Evolutionary conservation across 1,140 invertebrate species (phyloP), one percentile per base, ranked within the genome.

Genomic region (Teleogryllus occipitalis): DNA sequence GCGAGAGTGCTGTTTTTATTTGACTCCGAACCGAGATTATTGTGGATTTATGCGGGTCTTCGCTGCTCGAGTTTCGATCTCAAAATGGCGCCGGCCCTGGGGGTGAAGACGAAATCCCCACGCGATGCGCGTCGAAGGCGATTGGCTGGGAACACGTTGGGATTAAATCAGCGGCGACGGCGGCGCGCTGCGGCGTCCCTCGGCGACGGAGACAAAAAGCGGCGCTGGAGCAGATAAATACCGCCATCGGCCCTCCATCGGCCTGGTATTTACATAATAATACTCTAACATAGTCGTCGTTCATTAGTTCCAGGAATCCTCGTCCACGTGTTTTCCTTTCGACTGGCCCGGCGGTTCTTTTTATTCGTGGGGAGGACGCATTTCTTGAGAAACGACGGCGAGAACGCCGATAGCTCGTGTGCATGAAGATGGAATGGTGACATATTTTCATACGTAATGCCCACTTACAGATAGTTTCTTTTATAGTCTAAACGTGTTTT

Each of bases 201-300:
- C 18, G 54, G 10, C 10, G 54, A 65, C 10, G 54, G 54, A 65
- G 54, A 65, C 54, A 65, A 65, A 65, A 65, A 65, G 54, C 18
- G 27, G 18, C 54, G 18, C 54, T 18, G 10, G 54, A 65, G 18
- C 18, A 65, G 54, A 65, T 65, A 65, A 65, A 65, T 65, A 65
- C 54, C 18, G 54, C 54, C 54, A 65, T 65, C 10, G 54, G 54
- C 54, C 54, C 54, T 65, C 54, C 54, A 65, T 65, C 54, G 54
- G 54, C 18, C 54, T 18, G 54, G 54, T 65, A 65, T 65, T 65
- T 65, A 65, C 54, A 65, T 65, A 65, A 65, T 65, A 65, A 65
- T 65, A 65, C 54, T 65, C 54, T 65, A 65, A 65, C 54, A 65
- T 65, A 65, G 54, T 65, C 54, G 54, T 65, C 54, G 54, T 65